Conservation (phyloP, 35 echinoderm and acorn worm species). For the Diadema setosum region DNA sequence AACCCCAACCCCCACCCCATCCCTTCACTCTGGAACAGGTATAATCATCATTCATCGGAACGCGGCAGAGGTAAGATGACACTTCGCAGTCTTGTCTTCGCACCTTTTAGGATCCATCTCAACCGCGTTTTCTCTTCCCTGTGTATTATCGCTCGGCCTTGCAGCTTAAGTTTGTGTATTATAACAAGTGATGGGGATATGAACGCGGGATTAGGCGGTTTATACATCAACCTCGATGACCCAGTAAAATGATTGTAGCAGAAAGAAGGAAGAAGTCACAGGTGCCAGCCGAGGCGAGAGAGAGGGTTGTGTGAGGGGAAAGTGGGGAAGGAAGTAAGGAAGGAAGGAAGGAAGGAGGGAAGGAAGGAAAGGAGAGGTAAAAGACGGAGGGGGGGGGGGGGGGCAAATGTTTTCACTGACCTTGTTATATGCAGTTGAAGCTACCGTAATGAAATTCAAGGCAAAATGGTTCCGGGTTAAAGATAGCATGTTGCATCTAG, state of each 20-base stretch:
- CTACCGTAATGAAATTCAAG: no score
- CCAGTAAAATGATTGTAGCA: slow-evolving; percentile 15
- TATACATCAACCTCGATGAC: neutral
- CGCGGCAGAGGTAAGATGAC: no score
- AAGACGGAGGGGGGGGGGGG: no score
- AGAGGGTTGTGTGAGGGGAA: neutral
- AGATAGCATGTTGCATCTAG: no score
- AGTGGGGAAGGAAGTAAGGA: neutral
- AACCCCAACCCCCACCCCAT: no score
- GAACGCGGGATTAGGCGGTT: slow-evolving; percentile 9
- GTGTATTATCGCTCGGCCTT: slow-evolving; percentile 12
- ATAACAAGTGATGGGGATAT: slow-evolving; percentile 18
- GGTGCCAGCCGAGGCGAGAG: neutral
- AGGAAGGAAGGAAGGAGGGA: neutral
- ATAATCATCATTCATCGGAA: no score
- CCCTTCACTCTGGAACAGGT: no score
- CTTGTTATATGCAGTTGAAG: no score
- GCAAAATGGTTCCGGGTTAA: no score
- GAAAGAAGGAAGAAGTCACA: neutral
- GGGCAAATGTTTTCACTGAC: no score
- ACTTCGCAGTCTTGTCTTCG: no score
- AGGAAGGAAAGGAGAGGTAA: neutral
- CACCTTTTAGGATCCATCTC: neutral
- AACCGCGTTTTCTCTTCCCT: neutral
- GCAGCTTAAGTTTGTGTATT: slow-evolving; percentile 20